Base-by-base conservation (phyloP, 2,113 vertebrate species). In the Mesitornis unicolor region DNA sequence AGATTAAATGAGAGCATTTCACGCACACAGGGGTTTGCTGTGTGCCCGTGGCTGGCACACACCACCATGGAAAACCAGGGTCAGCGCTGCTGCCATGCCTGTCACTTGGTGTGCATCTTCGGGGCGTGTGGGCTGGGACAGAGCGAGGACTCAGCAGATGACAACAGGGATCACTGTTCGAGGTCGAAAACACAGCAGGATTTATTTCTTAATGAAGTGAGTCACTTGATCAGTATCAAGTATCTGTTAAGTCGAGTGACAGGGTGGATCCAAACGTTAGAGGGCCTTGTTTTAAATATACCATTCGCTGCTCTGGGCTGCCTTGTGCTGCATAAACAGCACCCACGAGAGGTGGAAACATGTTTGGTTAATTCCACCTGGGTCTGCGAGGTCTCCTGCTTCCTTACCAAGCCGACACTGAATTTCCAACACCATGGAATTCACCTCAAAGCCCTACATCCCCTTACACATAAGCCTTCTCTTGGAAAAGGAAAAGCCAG, bases 151-250 rank as follows among this genome's bases (percentile, higher is more conserved):
- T 91, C 84, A 53, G 73, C 65, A 71, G 56, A 79, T 95, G 94
- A 94, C 91, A 96, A 54, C 83, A 81, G 70, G 74, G n/a, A 57
- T 87, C 63, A 82, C 51, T 95, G 93, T 94, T 91, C 81, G 53
- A 94, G 63, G 50, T 65, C 16, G 9, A 67, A 40, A 94, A 56
- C 84, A 59, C 81, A 68, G 77, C 48, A 56, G 84, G 74, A 56
- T 68, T 96, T 95, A 91, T 90, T 95, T 71, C 91, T 89, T 91
- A 91, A 87, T 91, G 53, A 89, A 94, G 88, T 85, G 93, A 96
- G 48, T 95, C 87, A 91, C 84, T 91, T 45, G 78, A 87, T 76
- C 21, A 8, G 89, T 76, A 87, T 93, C 78, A 61, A 90, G 67
- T 87, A 78, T 93, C 94, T 87, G 53, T 82, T 87, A 73, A 90